Evolutionary conservation across 2,888 invertebrate genomes (phyloP), one percentile per base, ranked within the genome.

Genomic region (Amaurobius ferox): DNA sequence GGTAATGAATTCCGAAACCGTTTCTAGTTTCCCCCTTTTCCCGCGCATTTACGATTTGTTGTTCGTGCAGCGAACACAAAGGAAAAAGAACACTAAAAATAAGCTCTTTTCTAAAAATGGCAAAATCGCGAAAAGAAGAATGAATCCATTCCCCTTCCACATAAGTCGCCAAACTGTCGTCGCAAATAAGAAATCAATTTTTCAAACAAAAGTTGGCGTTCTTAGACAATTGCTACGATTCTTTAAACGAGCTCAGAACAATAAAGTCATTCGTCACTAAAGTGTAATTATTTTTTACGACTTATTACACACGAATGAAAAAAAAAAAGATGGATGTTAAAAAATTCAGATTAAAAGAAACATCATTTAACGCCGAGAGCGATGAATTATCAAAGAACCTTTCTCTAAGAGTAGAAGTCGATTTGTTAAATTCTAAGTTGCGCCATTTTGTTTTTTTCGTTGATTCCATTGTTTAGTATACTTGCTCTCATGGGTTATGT

Each of bases 271-370:
- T 77, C 83, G 71, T 85, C 83, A 78, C 35, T 44, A 67, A 85
- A 72, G 29, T 66, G 62, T 85, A 85, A 85, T 85, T 85, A 78
- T 85, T 85, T 85, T 85, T 85, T 72, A 85, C 77, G 67, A 85
- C 72, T 67, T 72, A 85, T 85, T 85, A 85, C 81, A 35, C 68
- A 44, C 61, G 44, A 29, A 39, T 26, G 32, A 29, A 40, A 40
- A 19, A 2, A 64, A 23, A 55, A 3, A 55, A 55, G 11, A 23
- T 16, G 5, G 23, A 23, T 55, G 1, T 23, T 55, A 6, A 55
- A 55, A 44, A 44, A 44, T 16, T 44, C 28, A 48, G 55, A 73
- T 72, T 67, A 79, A 48, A 79, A 73, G 55, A 80, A 73, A 61
- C 35, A 39, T 29, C 40, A 67, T 79, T 79, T 68, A 48, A 28